Evolutionary conservation across 1,140 invertebrate genomes (phyloP), one percentile per base, ranked within the genome.

Genomic region (Harlomillsia oculata): DNA sequence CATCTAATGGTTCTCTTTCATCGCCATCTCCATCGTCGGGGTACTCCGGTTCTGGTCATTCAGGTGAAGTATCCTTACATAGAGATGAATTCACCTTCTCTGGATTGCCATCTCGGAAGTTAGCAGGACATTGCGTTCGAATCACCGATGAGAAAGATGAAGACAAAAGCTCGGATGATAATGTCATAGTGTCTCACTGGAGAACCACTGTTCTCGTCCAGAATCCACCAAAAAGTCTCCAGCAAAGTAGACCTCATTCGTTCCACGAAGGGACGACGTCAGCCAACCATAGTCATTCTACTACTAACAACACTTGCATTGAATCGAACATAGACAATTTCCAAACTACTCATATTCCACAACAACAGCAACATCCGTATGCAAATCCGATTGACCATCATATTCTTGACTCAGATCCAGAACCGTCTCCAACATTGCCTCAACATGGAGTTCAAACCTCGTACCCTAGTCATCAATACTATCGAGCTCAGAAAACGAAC

Each of bases 401-500:
- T 48, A 28, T 48, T 32, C 28, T 48, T 9, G 45, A 48, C 45
- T 48, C 45, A 13, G 45, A 48, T 13, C 51, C 28, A 53, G 26
- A 41, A 53, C 51, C 37, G 34, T 41, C 43, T 29, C 36, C 39
- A 53, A 30, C 26, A 43, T 43, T 41, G 43, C 32, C 30, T 28
- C 34, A 37, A 36, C n/a, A n/a, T 28, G 30, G 48, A 32, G 30
- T 30, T 48, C 45, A 48, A 37, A 56, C 37, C 36, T 20, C 55
- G 8, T 51, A 53, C 13, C 55, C 50, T 8, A 16, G 53, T 29
- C 45, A 53, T 51, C 60, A 62, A 29, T 62, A 59, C 34, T 63
- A 63, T 39, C 46, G 61, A 34, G 60, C 55, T 37, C 56, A 63
- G 53, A 50, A 60, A 57, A 39, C 29, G 56, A 32, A 63, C 56